Base-by-base conservation (phyloP, 2,797 vertebrate species). In the Propithecus perrieri region DNA sequence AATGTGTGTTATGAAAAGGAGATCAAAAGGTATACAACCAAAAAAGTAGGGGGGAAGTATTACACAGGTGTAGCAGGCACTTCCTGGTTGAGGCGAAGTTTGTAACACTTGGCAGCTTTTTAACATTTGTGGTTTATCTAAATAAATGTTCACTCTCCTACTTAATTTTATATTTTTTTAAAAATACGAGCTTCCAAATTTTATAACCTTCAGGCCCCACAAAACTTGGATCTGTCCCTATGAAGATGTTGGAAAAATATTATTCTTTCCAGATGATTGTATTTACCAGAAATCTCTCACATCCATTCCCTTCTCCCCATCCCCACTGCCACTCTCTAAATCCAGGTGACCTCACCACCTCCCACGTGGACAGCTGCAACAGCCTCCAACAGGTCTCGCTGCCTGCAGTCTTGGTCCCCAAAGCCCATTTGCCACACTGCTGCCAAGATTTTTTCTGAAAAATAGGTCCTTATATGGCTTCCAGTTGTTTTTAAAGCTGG, bases 401-500 rank as follows among this genome's bases (percentile, higher is more conserved):
- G 41, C 17, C 67, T 46, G 33, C 22, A 3, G 55, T 74, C 76
- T 74, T 80, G 65, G 30, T 83, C 43, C 53, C 35, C 4, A 0
- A 63, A 81, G 26, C 30, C 55, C 24, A 35, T 48, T 57, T 76
- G 88, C n/a, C 18, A 38, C 4, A 18, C 6, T 69, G 6, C 7
- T 50, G 41, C 61, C 59, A 80, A 33, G 74, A 89, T 30, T 61
- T 61, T 38, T 38, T 17, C 43, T 67, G 12, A 83, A 61, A 57
- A 79, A 65, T 57, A 83, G 41, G 61, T 15, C 28, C 15, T 78
- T 67, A 71, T 26, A 85, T 88, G 74, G 17, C 8, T 78, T 96
- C 33, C 30, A 72, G 41, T 63, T 88, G 41, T 80, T 94, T 94
- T 94, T 76, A 96, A 90, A 91, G 46, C 26, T 88, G 43, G 43